Base-by-base conservation (phyloP, 2,113 vertebrate species). In the Cacatua alba region DNA sequence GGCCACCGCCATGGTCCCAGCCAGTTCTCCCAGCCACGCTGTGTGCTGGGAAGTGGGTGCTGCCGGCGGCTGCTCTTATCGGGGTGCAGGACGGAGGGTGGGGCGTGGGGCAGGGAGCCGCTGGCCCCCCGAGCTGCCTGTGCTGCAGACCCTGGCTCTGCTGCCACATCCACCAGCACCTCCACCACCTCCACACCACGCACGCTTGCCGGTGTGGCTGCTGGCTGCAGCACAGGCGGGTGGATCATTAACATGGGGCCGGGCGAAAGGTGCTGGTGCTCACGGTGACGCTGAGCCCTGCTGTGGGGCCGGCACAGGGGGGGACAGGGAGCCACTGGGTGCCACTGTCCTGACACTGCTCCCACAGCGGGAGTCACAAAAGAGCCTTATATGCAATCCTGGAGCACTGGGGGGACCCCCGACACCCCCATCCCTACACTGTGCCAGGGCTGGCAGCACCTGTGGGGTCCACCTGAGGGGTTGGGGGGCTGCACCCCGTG, bases 161-260 rank as follows among this genome's bases (percentile, higher is more conserved):
- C 60, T 3, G 35, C 59, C 39, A 12, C 64, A 17, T 37, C 37
- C 37, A 37, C 37, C 37, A 37, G 37, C 37, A 37, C 29, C 11
- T 2, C n/a, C 5, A 1, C 35, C 52, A 53, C 4, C 46, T 51
- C 25, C 53, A 31, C 5, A 6, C n/a, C 49, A 24, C 17, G 9
- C 49, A 9, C 0, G 35, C 49, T 49, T 1, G 0, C 57, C 1
- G 8, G 48, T 49, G 28, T 23, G 57, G 33, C 57, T 59, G 57
- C 72, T 18, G 35, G 43, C 13, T 5, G 53, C 17, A 5, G 20
- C 60, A 6, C 4, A 3, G 55, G 25, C 4, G 4, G 68, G 96
- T 83, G 74, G 86, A 97, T 97, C 46, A 96, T 96, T 97, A 95
- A 95, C 78, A 1, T 0, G n/a, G 72, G 70, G 84, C 37, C 86